Evolutionary conservation across 2,888 invertebrate species (phyloP).

Genomic region (Dasysyrphus tricinctus): DNA sequence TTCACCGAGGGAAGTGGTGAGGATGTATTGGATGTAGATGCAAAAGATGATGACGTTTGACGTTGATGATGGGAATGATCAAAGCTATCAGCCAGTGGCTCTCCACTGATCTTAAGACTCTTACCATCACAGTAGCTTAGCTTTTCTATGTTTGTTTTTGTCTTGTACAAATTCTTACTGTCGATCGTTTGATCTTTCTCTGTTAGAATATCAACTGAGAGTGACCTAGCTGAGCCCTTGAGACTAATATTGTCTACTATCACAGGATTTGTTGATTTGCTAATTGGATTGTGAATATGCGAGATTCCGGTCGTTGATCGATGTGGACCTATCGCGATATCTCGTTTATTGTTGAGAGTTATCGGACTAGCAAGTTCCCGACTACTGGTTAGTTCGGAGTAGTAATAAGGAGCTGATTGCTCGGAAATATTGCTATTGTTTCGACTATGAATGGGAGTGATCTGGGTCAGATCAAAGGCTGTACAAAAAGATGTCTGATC

Average conservation of each 20-base stretch:
- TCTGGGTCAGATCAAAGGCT: conserved; percentile 77
- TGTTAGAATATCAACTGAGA: conserved; percentile 87
- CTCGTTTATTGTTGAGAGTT: conserved; percentile 90
- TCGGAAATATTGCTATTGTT: conserved; percentile 86
- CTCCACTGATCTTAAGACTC: conserved; percentile 77
- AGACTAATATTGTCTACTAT: conserved; percentile 77
- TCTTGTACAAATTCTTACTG: conserved; percentile 82
- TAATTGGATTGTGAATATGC: conserved; percentile 89
- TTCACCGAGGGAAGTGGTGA: conserved; percentile 39
- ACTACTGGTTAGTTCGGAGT: conserved; percentile 86
- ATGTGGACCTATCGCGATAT: conserved; percentile 86
- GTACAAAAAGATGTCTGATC: conserved; percentile 76
- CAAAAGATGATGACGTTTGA: conserved; percentile 55
- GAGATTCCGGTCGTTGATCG: conserved; percentile 86
- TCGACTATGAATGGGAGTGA: conserved; percentile 85
- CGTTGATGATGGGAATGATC: conserved; percentile 49
- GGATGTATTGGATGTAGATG: conserved; percentile 52
- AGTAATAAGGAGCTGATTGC: conserved; percentile 92
- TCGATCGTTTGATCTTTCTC: conserved; percentile 86
- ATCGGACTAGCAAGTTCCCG: conserved; percentile 83
- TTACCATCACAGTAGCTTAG: conserved; percentile 81
- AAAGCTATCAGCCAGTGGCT: conserved; percentile 50
- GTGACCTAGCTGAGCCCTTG: conserved; percentile 85
- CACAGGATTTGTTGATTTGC: conserved; percentile 63
- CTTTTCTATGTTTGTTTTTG: conserved; percentile 81